These are phyloP conservation scores for Tryphoninae sp. DNA, from an alignment of 2,888 invertebrate species.

Conservation along the genomic window DNA sequence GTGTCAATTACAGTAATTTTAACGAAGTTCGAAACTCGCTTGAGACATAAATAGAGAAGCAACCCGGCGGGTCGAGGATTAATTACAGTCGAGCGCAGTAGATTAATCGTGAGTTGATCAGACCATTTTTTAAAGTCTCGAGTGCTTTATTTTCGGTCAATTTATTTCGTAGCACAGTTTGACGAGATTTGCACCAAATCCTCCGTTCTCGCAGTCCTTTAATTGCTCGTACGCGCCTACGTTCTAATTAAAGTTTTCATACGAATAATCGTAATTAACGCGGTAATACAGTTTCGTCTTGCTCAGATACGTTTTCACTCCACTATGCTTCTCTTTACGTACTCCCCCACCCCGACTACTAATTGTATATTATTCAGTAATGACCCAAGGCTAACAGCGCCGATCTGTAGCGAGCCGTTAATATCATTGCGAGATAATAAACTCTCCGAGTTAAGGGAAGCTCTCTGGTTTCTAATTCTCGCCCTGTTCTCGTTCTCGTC, in stretches of 20 bases:
- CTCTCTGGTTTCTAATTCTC: not conserved
- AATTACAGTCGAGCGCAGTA: not conserved
- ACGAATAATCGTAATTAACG: not conserved
- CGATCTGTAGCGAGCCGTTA: conserved; percentile 35
- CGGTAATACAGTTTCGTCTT: not conserved
- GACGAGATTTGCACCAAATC: no score
- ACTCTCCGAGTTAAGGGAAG: conserved; percentile 36
- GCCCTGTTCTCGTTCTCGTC: not conserved
- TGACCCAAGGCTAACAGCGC: conserved; percentile 44
- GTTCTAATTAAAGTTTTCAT: not conserved
- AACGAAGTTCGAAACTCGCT: not conserved
- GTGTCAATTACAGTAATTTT: not conserved
- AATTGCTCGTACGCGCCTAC: not conserved
- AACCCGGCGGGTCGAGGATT: not conserved
- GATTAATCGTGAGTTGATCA: not conserved
- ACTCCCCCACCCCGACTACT: conserved; percentile 38
- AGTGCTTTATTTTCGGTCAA: no score
- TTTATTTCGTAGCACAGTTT: no score
- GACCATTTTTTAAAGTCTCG: not conserved
- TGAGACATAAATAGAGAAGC: not conserved
- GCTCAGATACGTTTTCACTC: not conserved
- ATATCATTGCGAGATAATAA: conserved; percentile 42
- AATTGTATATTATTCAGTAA: conserved; percentile 67
- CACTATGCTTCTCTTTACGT: not conserved
- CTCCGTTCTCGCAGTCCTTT: not conserved